Percentiles rank a stretch among this genome's conserved stretches.
Conservation (phyloP, 2,797 vertebrate species). For the Bothrops alternatus region DNA sequence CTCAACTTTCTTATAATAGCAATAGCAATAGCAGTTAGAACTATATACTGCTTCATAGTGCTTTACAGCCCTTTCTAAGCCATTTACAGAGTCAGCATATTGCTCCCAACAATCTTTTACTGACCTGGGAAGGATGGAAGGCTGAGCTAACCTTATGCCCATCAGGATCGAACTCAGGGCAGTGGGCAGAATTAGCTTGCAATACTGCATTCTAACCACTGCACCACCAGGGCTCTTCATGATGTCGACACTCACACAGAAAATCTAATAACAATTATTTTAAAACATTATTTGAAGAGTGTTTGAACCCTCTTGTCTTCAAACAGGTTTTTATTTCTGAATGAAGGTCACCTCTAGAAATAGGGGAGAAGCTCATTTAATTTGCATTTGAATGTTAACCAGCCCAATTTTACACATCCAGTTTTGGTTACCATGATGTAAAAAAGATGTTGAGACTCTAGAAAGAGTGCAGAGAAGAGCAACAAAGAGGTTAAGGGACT, state of each 20-base stretch:
- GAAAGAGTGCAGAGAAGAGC: no score
- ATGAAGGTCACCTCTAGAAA: not conserved
- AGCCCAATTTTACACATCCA: not conserved
- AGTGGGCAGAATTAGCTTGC: not conserved
- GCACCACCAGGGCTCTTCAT: not conserved
- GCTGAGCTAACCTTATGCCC: not conserved
- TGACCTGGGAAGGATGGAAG: not conserved
- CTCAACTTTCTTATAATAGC: not conserved
- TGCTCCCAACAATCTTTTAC: not conserved
- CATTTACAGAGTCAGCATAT: not conserved
- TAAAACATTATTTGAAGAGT: not conserved
- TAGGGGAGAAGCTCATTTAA: not conserved
- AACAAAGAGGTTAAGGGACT: no score
- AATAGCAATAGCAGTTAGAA: not conserved
- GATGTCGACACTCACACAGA: not conserved
- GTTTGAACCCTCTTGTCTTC: not conserved
- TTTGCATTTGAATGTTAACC: not conserved
- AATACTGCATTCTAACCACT: not conserved
- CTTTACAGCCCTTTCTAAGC: not conserved
- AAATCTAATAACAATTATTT: not conserved
- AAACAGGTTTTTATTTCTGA: not conserved
- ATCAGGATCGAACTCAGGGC: not conserved
- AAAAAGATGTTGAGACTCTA: no score
- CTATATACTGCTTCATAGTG: not conserved
- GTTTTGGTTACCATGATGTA: no score